A percentile compares a stretch with the other conserved stretches of the same genome.
phyloP scores from a whole-genome alignment of 2,888 invertebrate species.

The Drosophila heteroneura region DNA sequence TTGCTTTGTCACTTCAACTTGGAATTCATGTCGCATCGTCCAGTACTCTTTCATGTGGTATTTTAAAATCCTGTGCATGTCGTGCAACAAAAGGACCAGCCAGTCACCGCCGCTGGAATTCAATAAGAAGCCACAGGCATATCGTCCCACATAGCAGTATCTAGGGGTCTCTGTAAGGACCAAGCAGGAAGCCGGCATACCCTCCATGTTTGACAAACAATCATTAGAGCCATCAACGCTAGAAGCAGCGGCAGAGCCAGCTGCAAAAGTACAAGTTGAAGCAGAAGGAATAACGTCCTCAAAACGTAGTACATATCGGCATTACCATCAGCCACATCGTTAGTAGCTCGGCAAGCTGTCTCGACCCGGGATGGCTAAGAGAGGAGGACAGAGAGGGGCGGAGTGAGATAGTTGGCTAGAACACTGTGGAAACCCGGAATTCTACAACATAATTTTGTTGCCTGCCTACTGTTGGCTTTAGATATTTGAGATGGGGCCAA shows the following conservation, averaged over 20 bases:
- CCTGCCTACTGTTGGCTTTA: conserved; percentile 1
- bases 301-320: conserved; percentile 46
- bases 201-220: conserved; percentile 73
- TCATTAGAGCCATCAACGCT: conserved; percentile 72
- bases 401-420: background rate
- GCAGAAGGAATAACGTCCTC: conserved; percentile 16
- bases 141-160: conserved; percentile 9
- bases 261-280: conserved; percentile 21
- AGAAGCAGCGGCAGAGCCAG: conserved; percentile 19
- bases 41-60: conserved; percentile 66
- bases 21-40: conserved; percentile 71
- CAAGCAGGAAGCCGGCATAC: conserved; percentile 25
- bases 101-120: conserved; percentile 61
- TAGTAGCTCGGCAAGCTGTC: conserved; percentile 56
- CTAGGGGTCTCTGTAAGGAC: conserved; percentile 14
- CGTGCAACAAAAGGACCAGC: conserved; percentile 50
- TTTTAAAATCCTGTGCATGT: conserved; percentile 77
- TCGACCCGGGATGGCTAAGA: conserved; percentile 16
- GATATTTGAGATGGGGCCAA: background rate
- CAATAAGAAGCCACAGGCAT: conserved; percentile 61
- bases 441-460: conserved; percentile 31
- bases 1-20: conserved; percentile 74
- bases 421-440: conserved; percentile 2
- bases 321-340: conserved; percentile 63
- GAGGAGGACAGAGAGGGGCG: background rate